These are phyloP conservation scores for Odontothrips loti DNA, from an alignment of 2,888 invertebrate genomes.

Conservation along the genomic window DNA sequence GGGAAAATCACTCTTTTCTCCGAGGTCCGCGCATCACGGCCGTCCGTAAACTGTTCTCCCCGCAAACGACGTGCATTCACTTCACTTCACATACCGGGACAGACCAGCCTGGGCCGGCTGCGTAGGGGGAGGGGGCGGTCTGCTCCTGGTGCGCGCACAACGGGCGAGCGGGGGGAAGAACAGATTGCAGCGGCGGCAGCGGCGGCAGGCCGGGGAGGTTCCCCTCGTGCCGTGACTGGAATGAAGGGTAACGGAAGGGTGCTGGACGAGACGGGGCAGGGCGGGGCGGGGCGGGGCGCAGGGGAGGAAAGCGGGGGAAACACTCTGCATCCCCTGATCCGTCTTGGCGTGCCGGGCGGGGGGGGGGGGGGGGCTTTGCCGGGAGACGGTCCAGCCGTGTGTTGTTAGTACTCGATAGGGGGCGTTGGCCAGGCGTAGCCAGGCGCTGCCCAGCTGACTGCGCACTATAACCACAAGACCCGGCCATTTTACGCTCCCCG, in stretches of 20 bases:
- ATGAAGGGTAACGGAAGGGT: background rate
- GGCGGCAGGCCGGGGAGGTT: too few relatives aligned
- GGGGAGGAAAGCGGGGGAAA: background rate
- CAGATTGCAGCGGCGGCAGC: too few relatives aligned
- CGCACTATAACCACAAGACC: slow-evolving; percentile 5
- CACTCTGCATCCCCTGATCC: background rate
- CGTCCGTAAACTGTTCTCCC: too few relatives aligned
- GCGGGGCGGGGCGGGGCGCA: background rate
- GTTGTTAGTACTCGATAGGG: background rate
- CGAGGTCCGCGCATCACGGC: too few relatives aligned
- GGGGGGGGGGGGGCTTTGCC: background rate
- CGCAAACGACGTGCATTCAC: too few relatives aligned
- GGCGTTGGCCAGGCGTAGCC: background rate
- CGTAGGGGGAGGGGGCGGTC: too few relatives aligned
- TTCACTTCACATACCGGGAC: too few relatives aligned
- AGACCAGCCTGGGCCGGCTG: too few relatives aligned
- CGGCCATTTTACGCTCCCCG: background rate
- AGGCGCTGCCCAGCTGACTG: background rate
- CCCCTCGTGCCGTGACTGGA: background rate
- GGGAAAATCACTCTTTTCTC: too few relatives aligned
- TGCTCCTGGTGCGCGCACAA: too few relatives aligned
- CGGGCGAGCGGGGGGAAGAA: too few relatives aligned
- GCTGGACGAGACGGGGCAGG: background rate
- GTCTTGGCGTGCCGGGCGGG: background rate
- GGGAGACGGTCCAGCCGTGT: background rate